Conservation (phyloP, 2,797 vertebrate genomes). For the Poecilia picta region DNA sequence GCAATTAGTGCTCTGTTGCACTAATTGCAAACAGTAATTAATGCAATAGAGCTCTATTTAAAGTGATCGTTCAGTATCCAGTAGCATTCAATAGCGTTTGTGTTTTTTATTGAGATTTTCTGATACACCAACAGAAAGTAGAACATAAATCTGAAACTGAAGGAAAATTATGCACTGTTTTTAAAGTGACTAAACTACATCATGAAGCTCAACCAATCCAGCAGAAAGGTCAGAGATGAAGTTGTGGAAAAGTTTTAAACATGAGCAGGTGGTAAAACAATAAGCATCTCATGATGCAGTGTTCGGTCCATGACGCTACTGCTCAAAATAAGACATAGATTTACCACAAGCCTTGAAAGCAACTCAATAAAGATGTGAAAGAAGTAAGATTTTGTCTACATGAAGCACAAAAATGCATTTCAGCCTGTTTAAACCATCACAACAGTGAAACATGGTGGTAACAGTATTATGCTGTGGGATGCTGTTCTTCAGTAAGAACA, state of each 20-base stretch:
- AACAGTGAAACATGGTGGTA: background rate
- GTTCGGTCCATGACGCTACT: background rate
- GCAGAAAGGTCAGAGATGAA: background rate
- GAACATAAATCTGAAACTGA: background rate
- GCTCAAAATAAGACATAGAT: background rate
- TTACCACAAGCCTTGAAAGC: background rate
- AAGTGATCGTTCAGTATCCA: conserved; percentile 1
- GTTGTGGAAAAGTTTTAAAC: background rate
- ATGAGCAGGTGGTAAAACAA: background rate
- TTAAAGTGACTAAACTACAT: background rate
- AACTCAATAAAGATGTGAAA: background rate
- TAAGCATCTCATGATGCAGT: background rate
- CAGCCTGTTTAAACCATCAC: background rate
- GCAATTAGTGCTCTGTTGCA: no score
- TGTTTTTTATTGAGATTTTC: background rate
- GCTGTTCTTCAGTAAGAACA: background rate
- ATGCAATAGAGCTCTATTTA: background rate
- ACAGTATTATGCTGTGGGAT: background rate
- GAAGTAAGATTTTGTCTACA: background rate
- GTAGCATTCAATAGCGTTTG: background rate
- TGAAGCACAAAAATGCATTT: background rate
- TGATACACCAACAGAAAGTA: background rate
- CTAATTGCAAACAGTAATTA: background rate
- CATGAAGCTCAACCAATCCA: background rate
- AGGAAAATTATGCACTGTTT: background rate